A percentile compares a stretch with the other conserved stretches of the same genome.
Conservation (phyloP, 2,113 vertebrate species). For the Clinocottus analis region DNA sequence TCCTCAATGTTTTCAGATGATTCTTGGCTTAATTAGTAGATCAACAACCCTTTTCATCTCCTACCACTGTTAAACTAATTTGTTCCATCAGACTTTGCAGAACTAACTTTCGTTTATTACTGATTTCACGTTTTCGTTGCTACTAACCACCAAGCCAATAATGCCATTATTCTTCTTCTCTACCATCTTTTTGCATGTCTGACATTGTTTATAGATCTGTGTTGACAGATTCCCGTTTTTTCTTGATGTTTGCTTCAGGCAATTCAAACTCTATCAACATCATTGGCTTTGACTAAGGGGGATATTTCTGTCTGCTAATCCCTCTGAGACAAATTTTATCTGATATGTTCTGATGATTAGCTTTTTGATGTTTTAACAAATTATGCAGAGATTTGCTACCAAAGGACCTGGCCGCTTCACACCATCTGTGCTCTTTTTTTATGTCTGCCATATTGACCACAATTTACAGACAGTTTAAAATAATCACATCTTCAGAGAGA, state of each 20-base stretch:
- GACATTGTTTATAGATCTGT: slow-evolving; percentile 26
- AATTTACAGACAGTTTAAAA: slow-evolving; percentile 30
- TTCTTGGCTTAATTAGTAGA: slow-evolving; percentile 10
- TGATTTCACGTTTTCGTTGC: neutral
- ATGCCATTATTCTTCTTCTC: slow-evolving; percentile 14
- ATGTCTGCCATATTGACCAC: slow-evolving; percentile 20
- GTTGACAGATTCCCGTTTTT: slow-evolving; percentile 45
- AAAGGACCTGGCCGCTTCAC: slow-evolving; percentile 32
- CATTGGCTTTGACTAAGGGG: slow-evolving; percentile 26
- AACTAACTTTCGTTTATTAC: neutral
- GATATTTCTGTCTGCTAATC: slow-evolving; percentile 57
- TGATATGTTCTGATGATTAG: slow-evolving; percentile 67
- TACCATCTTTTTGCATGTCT: slow-evolving; percentile 16
- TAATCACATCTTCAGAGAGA: slow-evolving; percentile 14
- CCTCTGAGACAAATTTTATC: slow-evolving; percentile 61
- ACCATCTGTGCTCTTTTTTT: slow-evolving; percentile 45
- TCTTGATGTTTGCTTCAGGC: slow-evolving; percentile 45
- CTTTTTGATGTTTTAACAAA: slow-evolving; percentile 61
- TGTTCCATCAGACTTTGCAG: neutral
- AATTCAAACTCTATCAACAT: slow-evolving; percentile 36
- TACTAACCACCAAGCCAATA: neutral
- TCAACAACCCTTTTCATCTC: slow-evolving; percentile 21
- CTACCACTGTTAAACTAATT: slow-evolving; percentile 4
- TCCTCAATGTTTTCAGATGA: neutral
- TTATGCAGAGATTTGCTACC: slow-evolving; percentile 56